Percentiles rank a stretch among this genome's conserved stretches.
Conservation (phyloP, 2,113 vertebrate genomes). For the Phoenicopterus ruber region DNA sequence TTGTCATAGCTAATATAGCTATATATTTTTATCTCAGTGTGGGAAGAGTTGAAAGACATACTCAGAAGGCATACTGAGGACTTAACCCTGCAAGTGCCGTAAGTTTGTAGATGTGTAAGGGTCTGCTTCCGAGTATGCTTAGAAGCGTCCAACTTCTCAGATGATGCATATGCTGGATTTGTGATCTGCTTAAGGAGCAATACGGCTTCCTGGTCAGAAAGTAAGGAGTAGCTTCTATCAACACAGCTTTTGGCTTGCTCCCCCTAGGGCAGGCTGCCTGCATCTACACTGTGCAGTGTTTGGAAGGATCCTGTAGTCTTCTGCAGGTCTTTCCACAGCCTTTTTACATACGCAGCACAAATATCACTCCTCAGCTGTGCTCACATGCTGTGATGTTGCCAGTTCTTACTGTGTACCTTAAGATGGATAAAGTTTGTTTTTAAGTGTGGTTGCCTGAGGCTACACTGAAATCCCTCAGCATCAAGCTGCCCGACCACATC, state of each 20-base stretch:
- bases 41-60: slow-evolving; percentile 54
- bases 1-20: slow-evolving; percentile 27
- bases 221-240: background rate
- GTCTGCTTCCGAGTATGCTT: background rate
- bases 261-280: background rate
- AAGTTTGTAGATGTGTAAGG: background rate
- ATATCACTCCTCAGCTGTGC: rapidly evolving
- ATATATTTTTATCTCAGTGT: slow-evolving; percentile 52
- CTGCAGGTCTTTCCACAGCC: background rate
- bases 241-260: background rate
- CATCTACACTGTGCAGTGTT: background rate
- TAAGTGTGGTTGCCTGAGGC: background rate
- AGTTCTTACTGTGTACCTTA: background rate
- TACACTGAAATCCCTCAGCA: background rate
- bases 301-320: background rate
- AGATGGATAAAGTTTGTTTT: background rate
- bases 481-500: background rate
- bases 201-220: background rate
- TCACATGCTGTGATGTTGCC: background rate
- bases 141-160: background rate
- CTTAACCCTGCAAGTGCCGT: slow-evolving; percentile 5
- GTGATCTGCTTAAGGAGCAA: background rate
- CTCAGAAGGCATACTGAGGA: background rate
- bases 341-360: background rate
- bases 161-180: background rate